A percentile compares a stretch with the other conserved stretches of the same genome.
Conservation (phyloP, 2,113 vertebrate species). For the Dipodomys ordii region DNA sequence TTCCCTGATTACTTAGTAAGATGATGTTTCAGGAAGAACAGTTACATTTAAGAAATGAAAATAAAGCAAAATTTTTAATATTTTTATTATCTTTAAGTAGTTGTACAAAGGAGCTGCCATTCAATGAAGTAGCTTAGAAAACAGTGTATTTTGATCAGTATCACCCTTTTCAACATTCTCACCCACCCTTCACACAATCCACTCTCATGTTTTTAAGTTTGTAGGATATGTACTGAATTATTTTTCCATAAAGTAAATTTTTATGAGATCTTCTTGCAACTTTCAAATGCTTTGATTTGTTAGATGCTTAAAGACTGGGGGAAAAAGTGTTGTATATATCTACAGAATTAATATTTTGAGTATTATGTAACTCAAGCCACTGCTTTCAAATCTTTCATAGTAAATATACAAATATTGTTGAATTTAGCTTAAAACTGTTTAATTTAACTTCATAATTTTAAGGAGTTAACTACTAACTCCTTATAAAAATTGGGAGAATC, state of each 20-base stretch:
- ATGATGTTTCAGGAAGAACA: neutral
- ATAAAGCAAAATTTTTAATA: neutral
- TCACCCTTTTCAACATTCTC: too few species aligned
- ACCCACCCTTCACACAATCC: too few species aligned
- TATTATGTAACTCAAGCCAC: constrained; percentile 45
- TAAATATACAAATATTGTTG: neutral
- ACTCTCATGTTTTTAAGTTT: too few species aligned
- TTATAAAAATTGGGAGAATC: neutral
- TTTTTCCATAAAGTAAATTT: too few species aligned
- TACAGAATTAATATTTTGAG: neutral
- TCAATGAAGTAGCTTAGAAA: too few species aligned
- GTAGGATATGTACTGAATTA: too few species aligned
- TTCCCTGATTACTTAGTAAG: neutral
- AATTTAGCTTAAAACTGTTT: neutral
- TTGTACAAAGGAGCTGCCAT: too few species aligned
- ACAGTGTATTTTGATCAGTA: too few species aligned
- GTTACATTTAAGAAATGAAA: constrained; percentile 10
- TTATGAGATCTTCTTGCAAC: too few species aligned
- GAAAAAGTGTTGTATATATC: neutral
- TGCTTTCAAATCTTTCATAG: neutral
- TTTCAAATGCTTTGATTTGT: neutral
- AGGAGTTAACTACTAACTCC: neutral
- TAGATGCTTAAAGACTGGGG: neutral
- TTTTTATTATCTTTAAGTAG: too few species aligned
- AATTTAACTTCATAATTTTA: neutral